Conservation (phyloP, 1,140 invertebrate genomes). For the Spodoptera frugiperda region DNA sequence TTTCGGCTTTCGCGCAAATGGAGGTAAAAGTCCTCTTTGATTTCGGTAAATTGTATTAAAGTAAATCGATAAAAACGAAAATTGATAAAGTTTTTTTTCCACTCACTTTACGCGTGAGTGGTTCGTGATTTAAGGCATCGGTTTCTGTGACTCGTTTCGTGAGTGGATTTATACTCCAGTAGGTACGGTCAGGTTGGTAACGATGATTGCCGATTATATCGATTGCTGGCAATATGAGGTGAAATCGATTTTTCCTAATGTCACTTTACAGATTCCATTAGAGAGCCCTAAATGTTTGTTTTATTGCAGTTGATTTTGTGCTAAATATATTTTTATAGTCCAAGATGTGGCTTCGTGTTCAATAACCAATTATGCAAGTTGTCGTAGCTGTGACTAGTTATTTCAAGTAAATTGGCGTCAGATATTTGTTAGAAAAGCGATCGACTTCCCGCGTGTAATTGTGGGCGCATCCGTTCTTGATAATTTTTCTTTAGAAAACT, state of each 20-base stretch:
- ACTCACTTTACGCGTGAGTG: conserved; percentile 80
- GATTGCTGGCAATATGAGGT: conserved; percentile 48
- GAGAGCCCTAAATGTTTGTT: conserved; percentile 30
- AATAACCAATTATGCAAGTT: conserved; percentile 45
- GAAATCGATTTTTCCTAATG: conserved; percentile 46
- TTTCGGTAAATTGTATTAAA: conserved; percentile 74
- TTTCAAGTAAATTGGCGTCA: conserved; percentile 45
- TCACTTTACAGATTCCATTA: conserved; percentile 31
- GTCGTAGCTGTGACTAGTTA: conserved; percentile 14
- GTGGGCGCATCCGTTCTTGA: conserved; percentile 52
- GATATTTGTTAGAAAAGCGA: conserved; percentile 45
- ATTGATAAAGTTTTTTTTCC: conserved; percentile 64
- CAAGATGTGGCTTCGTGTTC: background rate
- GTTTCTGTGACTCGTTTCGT: conserved; percentile 57
- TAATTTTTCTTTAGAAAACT: conserved; percentile 46
- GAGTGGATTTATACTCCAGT: conserved; percentile 48
- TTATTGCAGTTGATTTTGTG: conserved; percentile 13
- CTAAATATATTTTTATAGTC: background rate
- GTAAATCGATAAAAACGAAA: conserved; percentile 73
- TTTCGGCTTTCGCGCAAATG: conserved; percentile 69
- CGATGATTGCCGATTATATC: conserved; percentile 24
- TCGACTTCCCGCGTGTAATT: conserved; percentile 50
- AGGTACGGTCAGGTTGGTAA: conserved; percentile 45
- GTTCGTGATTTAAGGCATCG: conserved; percentile 70
- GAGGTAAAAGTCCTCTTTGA: conserved; percentile 72